Base-by-base conservation (phyloP, 2,888 invertebrate genomes). In the Meliscaeva auricollis region DNA sequence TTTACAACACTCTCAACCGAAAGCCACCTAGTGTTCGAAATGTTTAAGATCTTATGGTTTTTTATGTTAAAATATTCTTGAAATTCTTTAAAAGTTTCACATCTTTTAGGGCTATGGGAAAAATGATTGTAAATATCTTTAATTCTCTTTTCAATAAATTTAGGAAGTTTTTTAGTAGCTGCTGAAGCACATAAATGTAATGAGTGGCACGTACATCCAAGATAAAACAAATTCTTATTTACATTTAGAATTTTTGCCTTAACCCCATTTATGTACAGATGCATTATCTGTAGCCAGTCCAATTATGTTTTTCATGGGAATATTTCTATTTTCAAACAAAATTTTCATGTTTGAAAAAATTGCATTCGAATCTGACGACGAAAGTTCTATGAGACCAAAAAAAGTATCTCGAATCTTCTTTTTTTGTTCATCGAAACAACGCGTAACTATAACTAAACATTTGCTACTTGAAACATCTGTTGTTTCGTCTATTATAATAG, bases 261-360 rank as follows among this genome's bases (percentile, higher is more conserved):
- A 9, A 72, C 70, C 2, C 56, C 56, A 35, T 4, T 32, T 6
- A 66, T 68, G 9, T 70, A 73, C 68, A 13, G 66, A 73, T 8
- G 73, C 70, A 70, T 64, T 78, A 22, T 68, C 68, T 60, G 79
- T 80, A 8, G 79, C 68, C n/a, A 74, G 3, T 26, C 60, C 73
- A 9, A 79, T 73, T n/a, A 79, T 58, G 8, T 79, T 68, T 20
- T 4, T 48, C 2, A 52, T n/a, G 30, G 56, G 66, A 68, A 68
- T 68, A 76, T 48, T 76, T 48, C 30, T 38, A 2, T 7, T 26
- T 58, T 41, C 38, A 62, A 66, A 75, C 32, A 66, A 56, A 54
- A 13, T 38, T 3, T 70, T 70, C 1, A 70, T 0, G 30, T 8
- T 56, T 17, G 22, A 54, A 32, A 54, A 70, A 48, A 72, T 72